Base-by-base conservation (phyloP, 2,797 vertebrate genomes). In the Cryptoblepharus egeriae region DNA sequence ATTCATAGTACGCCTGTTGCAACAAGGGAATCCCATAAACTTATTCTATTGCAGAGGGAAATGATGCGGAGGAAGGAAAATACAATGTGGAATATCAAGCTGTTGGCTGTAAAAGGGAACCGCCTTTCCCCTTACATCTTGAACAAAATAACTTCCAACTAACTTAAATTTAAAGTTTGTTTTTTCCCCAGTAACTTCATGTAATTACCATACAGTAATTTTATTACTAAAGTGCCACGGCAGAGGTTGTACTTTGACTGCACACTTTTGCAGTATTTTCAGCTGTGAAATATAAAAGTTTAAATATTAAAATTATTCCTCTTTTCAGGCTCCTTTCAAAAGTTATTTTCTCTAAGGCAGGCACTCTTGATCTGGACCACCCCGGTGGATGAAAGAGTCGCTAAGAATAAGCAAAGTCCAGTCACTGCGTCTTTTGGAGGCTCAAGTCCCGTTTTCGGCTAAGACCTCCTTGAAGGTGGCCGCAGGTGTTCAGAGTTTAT, bases 371-470 rank as follows among this genome's bases (percentile, higher is more conserved):
- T 61, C 30, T 75, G 22, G 18, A 80, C 49, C 26, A 81, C 69
- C 75, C 77, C 74, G 37, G 64, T 80, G 28, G 71, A 1, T 32
- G 55, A 26, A 22, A 75, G 39, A 30, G 16, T 84, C 2, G 13
- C 28, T 30, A 85, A 39, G 72, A 81, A 77, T 24, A 1, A 0
- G 35, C 81, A 0, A 1, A 69, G 32, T 63, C 80, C 81, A 76
- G 37, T 37, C 69, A 0, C 32, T 39, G 42, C 60, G 13, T 28
- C 85, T 75, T 82, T 83, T 45, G 82, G 67, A 83, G 79, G 15
- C 69, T 64, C 77, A 52, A 87, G 20, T 71, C 58, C 58, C 26
- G 24, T 68, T 0, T 39, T 71, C 35, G 81, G 24, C 73, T 35
- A 77, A 63, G 85, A 76, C 64, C 77, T 22, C 52, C 64, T 80